Percentiles rank a stretch among this genome's conserved stretches.
phyloP scores from a whole-genome alignment of 1,140 invertebrate species.

The Drosophila albomicans region DNA sequence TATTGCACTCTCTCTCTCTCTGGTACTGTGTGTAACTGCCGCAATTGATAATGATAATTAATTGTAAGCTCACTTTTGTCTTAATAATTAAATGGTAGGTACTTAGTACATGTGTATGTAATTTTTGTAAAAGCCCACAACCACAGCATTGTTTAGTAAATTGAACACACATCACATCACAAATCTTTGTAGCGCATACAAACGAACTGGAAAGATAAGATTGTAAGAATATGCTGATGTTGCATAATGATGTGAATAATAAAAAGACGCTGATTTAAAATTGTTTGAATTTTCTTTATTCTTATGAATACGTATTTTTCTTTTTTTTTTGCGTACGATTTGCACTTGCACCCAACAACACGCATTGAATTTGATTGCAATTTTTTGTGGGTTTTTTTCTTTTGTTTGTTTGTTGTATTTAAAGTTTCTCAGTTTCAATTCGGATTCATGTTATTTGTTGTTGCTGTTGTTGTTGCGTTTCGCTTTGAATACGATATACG shows the following conservation, averaged over 20 bases:
- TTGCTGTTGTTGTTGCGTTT: conserved; percentile 41
- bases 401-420: conserved; percentile 49
- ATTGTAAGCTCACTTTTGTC: conserved; percentile 12
- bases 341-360: conserved; percentile 58
- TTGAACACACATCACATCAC: conserved; percentile 12
- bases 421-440: conserved; percentile 61
- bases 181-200: conserved; percentile 25
- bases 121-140: conserved; percentile 22
- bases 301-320: conserved; percentile 70
- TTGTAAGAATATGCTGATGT: not conserved
- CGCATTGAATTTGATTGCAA: conserved; percentile 66
- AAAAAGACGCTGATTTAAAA: conserved; percentile 59
- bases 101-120: conserved; percentile 52
- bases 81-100: conserved; percentile 46
- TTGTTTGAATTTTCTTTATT: conserved; percentile 78
- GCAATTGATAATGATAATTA: conserved; percentile 33
- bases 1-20: conserved; percentile 12
- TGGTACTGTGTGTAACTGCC: conserved; percentile 42
- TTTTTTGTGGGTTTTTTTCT: conserved; percentile 43
- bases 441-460: conserved; percentile 44
- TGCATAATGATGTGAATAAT: conserved; percentile 13
- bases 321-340: conserved; percentile 45
- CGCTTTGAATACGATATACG: conserved; percentile 36
- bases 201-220: conserved; percentile 1
- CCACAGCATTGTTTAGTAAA: conserved; percentile 24